Base-by-base conservation (phyloP, 2,888 invertebrate genomes). In the Cosmia trapezina region DNA sequence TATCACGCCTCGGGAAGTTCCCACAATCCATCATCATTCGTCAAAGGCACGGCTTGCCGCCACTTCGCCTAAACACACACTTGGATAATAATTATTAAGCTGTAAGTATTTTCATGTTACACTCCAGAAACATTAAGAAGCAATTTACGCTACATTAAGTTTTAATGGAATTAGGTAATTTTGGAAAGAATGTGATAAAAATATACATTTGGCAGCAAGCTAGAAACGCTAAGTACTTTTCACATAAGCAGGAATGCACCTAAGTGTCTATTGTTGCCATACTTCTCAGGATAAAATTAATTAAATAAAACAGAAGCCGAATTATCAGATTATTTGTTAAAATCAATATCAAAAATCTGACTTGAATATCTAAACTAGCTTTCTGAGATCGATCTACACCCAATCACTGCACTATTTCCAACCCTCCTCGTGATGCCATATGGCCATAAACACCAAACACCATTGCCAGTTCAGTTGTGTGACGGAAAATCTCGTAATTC, bases 11-110 rank as follows among this genome's bases (percentile, higher is more conserved):
- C 69, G 71, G 61, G 57, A 73, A 72, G 78, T 88, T 89, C 88
- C 76, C 88, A 87, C 86, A 82, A 89, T 91, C 88, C 78, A 84
- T 91, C 92, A 91, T 89, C 88, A 90, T 91, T 87, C 89, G 86
- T 91, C 91, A 91, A 86, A 83, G 70, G 74, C 86, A 74, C 69
- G 83, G 76, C 83, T 84, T 83, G 72, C 83, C 80, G 83, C 85
- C 80, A 83, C 84, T 85, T 73, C 83, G 78, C 77, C 80, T 78
- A 84, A 86, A 87, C 79, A 85, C 84, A 80, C 80, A 80, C 84
- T 84, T 80, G 74, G 75, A 76, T 83, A 79, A 84, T 89, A 87
- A 87, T 88, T 89, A 87, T 88, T 89, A 86, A 81, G 81, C 69
- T 73, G 73, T 73, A 73, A 69, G 76, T 76, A 85, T 77, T 85